phyloP scores from a whole-genome alignment of 1,140 invertebrate genomes.

The Macrobrachium rosenbergii region DNA sequence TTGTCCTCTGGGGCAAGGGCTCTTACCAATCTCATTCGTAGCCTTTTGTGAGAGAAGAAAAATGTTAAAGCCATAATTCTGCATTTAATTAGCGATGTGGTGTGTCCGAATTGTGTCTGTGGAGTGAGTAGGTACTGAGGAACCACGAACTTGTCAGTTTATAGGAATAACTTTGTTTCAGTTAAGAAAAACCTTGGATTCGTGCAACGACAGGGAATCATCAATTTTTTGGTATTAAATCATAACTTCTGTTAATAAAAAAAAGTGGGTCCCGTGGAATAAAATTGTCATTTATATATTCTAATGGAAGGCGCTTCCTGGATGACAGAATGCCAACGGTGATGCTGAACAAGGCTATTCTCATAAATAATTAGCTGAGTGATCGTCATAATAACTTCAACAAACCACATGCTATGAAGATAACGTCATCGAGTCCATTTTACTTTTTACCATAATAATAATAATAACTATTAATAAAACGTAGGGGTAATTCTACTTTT shows the following conservation, averaged over 20 bases:
- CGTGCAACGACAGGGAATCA: no score
- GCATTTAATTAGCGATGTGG: neutral
- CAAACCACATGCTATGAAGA: neutral
- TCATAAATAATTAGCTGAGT: no score
- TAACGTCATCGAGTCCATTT: neutral
- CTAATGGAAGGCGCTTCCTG: no score
- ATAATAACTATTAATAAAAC: neutral
- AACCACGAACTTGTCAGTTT: no score
- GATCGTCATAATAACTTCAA: no score
- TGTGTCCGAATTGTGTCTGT: neutral
- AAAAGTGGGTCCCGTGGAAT: no score
- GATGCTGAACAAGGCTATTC: neutral
- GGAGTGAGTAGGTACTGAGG: neutral
- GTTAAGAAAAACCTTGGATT: no score
- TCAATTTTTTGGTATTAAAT: no score
- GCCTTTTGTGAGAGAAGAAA: neutral
- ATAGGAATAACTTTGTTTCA: no score
- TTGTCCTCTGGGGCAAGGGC: slow-evolving; percentile 40
- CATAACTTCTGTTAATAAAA: no score
- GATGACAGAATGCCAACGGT: neutral
- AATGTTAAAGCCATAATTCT: neutral
- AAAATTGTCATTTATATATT: no score
- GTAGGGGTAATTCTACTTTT: neutral
- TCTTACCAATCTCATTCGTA: slow-evolving; percentile 35
- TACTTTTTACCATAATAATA: neutral